Evolutionary conservation across 2,888 invertebrate genomes (phyloP), one percentile per base, ranked within the genome.

Genomic region (Prenolepis imparis): DNA sequence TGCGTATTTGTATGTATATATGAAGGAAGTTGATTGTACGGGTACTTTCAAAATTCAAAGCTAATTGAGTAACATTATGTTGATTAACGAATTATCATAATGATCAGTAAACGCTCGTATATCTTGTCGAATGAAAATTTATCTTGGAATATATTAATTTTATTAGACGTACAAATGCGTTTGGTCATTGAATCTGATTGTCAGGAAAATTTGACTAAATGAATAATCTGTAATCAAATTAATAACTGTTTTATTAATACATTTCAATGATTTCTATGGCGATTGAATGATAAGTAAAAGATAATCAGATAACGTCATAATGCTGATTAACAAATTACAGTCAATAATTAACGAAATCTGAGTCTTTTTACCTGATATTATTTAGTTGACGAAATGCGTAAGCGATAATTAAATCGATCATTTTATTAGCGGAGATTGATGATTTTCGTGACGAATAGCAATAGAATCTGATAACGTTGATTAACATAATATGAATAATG

Each of bases 61-160:
- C 63, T 64, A 36, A 24, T 64, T 11, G 36, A 64, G 21, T 48
- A 74, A 61, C 41, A 21, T 48, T 9, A 24, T 18, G 24, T 52
- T n/a, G 55, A 39, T 52, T 11, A 52, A 75, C 39, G 77, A 59
- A 68, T 15, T 57, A 28, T 15, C 8, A 18, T 48, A 28, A 67
- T 48, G 41, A 67, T 66, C 39, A 21, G 21, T 48, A 64, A 75
- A 66, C 32, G 15, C 0, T 15, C 18, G 39, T 9, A 3, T 44
- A 24, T 6, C 24, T 24, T 4, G 15, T 0, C 52, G 36, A 55
- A 55, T 39, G 52, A 39, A 75, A 75, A 55, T 75, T 78, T 78
- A 41, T 78, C 57, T 21, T 32, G 41, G 68, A 68, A 68, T 68
- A 18, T 48, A 78, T 78, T 57, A 78, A 78, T 78, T 78, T 78